Conservation (phyloP, 1,140 invertebrate species). For the Cardiocondyla obscurior region DNA sequence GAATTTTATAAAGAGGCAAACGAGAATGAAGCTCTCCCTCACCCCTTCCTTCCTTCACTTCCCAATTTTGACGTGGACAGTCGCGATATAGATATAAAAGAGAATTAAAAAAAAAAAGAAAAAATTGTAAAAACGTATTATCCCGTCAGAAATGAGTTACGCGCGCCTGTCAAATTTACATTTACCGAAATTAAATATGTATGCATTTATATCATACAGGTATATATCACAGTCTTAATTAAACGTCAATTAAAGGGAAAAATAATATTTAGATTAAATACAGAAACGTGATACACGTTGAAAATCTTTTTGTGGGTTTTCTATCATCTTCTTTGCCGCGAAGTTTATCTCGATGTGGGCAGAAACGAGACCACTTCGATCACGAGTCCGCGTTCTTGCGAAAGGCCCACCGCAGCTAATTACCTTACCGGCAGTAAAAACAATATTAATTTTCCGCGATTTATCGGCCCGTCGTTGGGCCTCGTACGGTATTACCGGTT, state of each 20-base stretch:
- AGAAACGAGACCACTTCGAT: constrained; percentile 30
- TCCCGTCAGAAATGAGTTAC: not conserved
- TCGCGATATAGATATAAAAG: not conserved
- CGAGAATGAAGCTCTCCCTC: not conserved
- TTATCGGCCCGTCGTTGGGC: constrained; percentile 17
- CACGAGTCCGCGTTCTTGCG: constrained; percentile 9
- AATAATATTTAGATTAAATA: constrained; percentile 7
- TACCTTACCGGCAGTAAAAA: constrained; percentile 64
- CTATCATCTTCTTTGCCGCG: not conserved
- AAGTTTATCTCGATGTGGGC: not conserved
- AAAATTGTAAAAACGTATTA: not conserved
- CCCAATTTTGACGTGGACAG: not conserved
- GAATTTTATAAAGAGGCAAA: constrained; percentile 9
- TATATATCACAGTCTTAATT: not conserved
- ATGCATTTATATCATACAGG: not conserved
- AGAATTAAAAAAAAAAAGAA: not conserved
- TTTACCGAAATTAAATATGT: not conserved
- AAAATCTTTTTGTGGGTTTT: not conserved
- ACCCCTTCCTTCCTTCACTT: not conserved
- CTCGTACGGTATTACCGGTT: not conserved
- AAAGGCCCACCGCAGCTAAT: constrained; percentile 60
- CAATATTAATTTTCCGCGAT: constrained; percentile 68
- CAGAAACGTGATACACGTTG: not conserved
- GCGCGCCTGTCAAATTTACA: not conserved
- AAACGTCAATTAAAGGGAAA: not conserved